Conservation (phyloP, 2,797 vertebrate species). For the Capromys pilorides region DNA sequence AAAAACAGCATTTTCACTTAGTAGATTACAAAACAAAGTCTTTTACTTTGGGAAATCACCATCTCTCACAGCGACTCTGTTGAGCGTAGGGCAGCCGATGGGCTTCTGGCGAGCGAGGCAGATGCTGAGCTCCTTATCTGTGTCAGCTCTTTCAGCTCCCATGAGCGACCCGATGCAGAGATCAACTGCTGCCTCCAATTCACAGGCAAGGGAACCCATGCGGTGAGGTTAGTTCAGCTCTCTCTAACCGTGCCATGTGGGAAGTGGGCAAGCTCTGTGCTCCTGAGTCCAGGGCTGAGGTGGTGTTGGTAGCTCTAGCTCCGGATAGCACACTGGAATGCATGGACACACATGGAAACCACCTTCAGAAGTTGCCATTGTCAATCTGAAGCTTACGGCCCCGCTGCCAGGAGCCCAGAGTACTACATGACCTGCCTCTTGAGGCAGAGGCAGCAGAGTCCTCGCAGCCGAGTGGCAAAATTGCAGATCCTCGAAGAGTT, state of each 20-base stretch:
- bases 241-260: neutral
- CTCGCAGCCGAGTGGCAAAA: constrained; percentile 13
- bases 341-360: neutral
- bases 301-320: neutral
- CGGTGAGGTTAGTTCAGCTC: neutral
- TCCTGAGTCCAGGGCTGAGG: neutral
- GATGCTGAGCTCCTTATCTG: neutral
- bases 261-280: neutral
- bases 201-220: neutral
- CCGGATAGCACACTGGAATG: neutral
- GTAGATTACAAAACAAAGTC: neutral
- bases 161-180: neutral
- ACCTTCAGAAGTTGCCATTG: neutral
- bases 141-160: neutral
- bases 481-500: neutral
- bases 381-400: neutral
- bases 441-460: neutral
- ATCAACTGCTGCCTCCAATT: neutral
- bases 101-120: neutral
- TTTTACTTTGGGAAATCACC: neutral
- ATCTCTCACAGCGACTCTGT: neutral
- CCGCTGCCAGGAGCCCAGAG: neutral
- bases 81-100: neutral
- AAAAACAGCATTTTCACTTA: neutral
- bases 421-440: neutral